Evolutionary conservation across 2,888 invertebrate genomes (phyloP).

Genomic region (Drosophila subsilvestris): DNA sequence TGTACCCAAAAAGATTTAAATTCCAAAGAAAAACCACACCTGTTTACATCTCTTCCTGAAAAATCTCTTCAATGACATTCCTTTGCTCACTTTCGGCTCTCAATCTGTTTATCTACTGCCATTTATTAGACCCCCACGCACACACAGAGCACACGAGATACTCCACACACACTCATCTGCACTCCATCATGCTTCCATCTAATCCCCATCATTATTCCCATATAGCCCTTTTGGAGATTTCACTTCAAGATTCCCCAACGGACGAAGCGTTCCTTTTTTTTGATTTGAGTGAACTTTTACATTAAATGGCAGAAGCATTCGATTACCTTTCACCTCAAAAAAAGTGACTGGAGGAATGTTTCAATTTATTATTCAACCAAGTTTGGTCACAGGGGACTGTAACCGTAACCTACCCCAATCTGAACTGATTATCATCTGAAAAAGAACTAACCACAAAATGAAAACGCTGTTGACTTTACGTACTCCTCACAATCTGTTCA

Average conservation of each 20-base stretch:
- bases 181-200: constrained; percentile 45
- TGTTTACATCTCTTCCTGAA: background rate
- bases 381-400: constrained; percentile 19
- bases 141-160: constrained; percentile 1
- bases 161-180: constrained; percentile 10
- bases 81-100: constrained; percentile 6
- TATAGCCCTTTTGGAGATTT: constrained; percentile 28
- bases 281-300: background rate
- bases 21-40: background rate
- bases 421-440: constrained; percentile 3
- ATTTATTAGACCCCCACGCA: constrained; percentile 32
- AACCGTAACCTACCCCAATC: background rate
- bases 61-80: constrained; percentile 13
- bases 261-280: background rate
- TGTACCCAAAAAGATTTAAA: background rate
- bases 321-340: constrained; percentile 39
- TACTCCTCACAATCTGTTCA: constrained; percentile 18
- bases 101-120: constrained; percentile 26
- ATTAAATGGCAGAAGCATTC: constrained; percentile 41
- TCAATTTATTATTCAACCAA: constrained; percentile 47
- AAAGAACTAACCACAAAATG: constrained; percentile 42
- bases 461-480: constrained; percentile 19
- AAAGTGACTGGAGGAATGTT: constrained; percentile 37
- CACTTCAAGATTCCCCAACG: constrained; percentile 19
- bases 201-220: constrained; percentile 44